These are phyloP conservation scores for Oreochromis spilurus DNA, from an alignment of 2,113 vertebrate species.

Conservation along the genomic window DNA sequence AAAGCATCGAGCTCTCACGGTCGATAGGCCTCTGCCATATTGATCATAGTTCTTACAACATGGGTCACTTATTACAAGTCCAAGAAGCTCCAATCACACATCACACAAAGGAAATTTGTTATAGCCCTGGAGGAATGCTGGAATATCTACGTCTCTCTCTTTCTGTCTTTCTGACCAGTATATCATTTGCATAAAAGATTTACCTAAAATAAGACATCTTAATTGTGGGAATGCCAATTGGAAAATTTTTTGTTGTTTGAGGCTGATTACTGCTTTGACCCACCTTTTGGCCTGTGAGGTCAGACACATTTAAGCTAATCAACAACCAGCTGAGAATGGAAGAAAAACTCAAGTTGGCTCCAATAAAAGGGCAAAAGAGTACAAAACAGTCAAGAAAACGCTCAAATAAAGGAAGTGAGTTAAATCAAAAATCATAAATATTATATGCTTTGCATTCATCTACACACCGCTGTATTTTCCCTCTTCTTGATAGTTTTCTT, in stretches of 20 bases:
- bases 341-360: not conserved
- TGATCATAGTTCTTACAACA: slow-evolving; percentile 20
- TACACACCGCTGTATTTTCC: not conserved
- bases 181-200: not conserved
- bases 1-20: not conserved
- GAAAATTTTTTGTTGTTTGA: not conserved
- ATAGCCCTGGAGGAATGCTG: not conserved
- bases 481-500: not conserved
- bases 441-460: not conserved
- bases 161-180: not conserved
- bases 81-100: not conserved
- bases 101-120: not conserved
- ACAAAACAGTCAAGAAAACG: not conserved
- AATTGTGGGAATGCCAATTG: not conserved
- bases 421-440: not conserved
- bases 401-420: not conserved
- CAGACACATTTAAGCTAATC: not conserved
- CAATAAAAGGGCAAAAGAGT: not conserved
- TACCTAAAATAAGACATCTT: not conserved
- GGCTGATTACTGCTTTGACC: not conserved
- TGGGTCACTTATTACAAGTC: slow-evolving; percentile 22
- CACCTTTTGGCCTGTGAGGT: not conserved
- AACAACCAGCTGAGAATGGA: not conserved
- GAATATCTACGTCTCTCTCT: not conserved
- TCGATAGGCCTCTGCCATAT: not conserved